These are phyloP conservation scores for Collichthys lucidus DNA, from an alignment of 2,113 vertebrate genomes.

Conservation along the genomic window DNA sequence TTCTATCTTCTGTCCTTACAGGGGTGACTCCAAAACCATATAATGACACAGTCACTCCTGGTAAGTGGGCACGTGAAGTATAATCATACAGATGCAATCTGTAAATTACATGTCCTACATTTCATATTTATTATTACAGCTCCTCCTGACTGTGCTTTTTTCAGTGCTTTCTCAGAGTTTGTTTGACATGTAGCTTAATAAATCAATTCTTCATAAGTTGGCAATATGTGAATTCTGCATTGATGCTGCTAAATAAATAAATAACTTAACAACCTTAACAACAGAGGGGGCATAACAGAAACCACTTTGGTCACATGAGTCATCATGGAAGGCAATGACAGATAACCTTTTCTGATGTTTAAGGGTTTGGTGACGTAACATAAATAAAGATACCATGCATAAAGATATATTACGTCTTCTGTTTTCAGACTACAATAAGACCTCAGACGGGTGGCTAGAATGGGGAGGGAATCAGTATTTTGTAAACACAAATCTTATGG, in stretches of 20 bases:
- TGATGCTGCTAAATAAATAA: too few relatives aligned
- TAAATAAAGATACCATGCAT: too few relatives aligned
- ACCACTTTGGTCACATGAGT: neutral
- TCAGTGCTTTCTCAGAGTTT: neutral
- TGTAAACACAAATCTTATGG: slow-evolving; percentile 57
- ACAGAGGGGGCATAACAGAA: neutral
- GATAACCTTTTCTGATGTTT: neutral
- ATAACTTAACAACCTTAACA: neutral
- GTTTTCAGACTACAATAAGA: slow-evolving; percentile 82
- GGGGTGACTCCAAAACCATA: slow-evolving; percentile 83
- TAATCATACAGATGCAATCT: neutral
- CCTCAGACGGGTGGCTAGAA: slow-evolving; percentile 88
- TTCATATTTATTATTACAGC: neutral
- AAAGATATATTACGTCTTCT: neutral
- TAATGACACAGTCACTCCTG: slow-evolving; percentile 77
- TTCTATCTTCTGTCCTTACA: slow-evolving; percentile 60
- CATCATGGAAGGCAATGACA: neutral
- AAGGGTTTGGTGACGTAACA: neutral
- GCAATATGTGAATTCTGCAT: too few relatives aligned
- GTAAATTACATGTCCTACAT: neutral
- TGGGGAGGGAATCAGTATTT: slow-evolving; percentile 87
- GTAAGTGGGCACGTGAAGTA: slow-evolving; percentile 76
- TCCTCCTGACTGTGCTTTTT: too few relatives aligned
- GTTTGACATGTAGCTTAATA: too few relatives aligned
- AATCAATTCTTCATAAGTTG: too few relatives aligned